Conservation (phyloP, 2,797 vertebrate species). For the Forpus xanthops region DNA sequence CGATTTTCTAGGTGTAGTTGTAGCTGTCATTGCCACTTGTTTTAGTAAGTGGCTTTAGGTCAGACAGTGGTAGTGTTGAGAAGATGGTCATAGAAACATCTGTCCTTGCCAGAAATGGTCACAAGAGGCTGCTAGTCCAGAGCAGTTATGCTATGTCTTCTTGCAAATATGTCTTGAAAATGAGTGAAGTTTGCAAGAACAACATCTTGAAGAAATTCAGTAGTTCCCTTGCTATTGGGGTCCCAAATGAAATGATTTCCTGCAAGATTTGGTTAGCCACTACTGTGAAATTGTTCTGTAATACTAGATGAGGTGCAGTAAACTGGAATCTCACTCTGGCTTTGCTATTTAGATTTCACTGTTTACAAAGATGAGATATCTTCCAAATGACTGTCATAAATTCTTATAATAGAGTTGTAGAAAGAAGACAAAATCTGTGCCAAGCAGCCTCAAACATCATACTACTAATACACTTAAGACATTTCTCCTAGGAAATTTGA, state of each 20-base stretch:
- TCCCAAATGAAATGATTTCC: not conserved
- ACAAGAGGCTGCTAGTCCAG: not conserved
- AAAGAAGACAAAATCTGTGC: not conserved
- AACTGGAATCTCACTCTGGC: not conserved
- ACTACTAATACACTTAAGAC: not conserved
- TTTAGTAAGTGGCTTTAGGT: not conserved
- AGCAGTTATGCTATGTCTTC: too few species aligned
- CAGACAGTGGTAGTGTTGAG: not conserved
- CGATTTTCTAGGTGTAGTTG: not conserved
- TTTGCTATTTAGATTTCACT: not conserved
- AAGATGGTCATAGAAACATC: not conserved
- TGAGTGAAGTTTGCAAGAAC: not conserved
- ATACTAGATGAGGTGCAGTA: not conserved
- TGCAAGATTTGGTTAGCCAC: not conserved
- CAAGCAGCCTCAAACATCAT: not conserved
- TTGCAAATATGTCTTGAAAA: too few species aligned
- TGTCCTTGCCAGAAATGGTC: not conserved
- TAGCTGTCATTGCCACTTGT: not conserved
- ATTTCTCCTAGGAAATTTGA: not conserved
- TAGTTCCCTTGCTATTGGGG: fast-evolving
- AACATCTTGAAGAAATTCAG: not conserved
- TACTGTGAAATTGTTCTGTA: not conserved
- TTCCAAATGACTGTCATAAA: not conserved
- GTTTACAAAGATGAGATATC: not conserved
- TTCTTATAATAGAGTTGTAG: not conserved